Evolutionary conservation across 1,140 invertebrate species (phyloP), one percentile per base, ranked within the genome.

Genomic region (Orius insidiosus): DNA sequence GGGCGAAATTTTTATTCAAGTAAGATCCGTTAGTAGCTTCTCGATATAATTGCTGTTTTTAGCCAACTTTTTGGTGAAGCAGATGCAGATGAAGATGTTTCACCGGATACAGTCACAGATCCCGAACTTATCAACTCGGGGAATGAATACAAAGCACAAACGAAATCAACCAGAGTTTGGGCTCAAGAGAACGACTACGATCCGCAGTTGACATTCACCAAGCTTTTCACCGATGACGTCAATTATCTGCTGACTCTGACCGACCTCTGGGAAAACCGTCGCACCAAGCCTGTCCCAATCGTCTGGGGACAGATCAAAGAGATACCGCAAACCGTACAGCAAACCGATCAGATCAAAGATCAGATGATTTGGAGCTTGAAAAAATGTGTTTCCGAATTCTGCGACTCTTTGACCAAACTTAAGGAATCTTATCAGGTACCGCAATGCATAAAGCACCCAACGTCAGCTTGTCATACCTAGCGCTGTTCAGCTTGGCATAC

Each of bases 1-100:
- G 96, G 96, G 85, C 92, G 0, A 99, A 99, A 63, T 90, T 96
- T 73, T 70, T 99, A 10, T 98, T 98, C 61, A 98, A 97, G 85
- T 89, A 68, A 72, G 75, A n/a, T 24, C 14, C n/a, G 34, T 41
- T 3, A 41, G 14, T n/a, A 4, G 35, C n/a, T n/a, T 24, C n/a
- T 30, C 18, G 5, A 24, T 44, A 32, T 49, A 11, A 13, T 46
- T 38, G 16, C 11, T 45, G 46, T 56, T 63, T 67, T 50, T 57
- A 90, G 84, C 68, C 96, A 98, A 66, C 68, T 99, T 3, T 99
- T 97, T 73, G 96, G 95, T 2, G 88, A 97, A 67, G 80, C 78
- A 49, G 86, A 95, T 66, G 78, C 84, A 0, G 93, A 98, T 68
- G 84, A 98, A 62, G 94, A 98, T 68, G 94, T 99, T 15, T 16